Percentiles rank a stretch among this genome's conserved stretches.
Evolutionary conservation across 2,113 vertebrate genomes (phyloP).

Genomic region (Lonchura striata): DNA sequence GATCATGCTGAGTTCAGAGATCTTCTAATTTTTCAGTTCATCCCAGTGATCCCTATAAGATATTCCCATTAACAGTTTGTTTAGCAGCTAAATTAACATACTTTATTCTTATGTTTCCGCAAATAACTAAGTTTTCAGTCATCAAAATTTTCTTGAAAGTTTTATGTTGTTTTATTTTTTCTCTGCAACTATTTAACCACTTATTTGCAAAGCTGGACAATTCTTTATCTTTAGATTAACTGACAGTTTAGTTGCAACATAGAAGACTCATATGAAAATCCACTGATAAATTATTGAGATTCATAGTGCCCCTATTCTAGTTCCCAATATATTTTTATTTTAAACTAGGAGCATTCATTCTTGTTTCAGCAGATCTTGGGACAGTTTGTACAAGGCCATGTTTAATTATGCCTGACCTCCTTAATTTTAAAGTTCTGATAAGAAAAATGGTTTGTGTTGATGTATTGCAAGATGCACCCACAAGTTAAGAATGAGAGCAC

Average conservation of each 20-base stretch:
- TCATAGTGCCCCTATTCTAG: neutral
- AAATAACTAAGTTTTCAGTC: neutral
- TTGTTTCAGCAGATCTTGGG: neutral
- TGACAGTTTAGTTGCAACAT: neutral
- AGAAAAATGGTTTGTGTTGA: neutral
- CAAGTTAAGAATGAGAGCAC: neutral
- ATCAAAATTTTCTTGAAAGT: neutral
- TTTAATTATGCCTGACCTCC: neutral
- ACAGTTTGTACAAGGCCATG: neutral
- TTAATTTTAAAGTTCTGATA: neutral
- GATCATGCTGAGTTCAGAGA: neutral
- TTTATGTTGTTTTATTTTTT: neutral
- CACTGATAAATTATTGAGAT: neutral
- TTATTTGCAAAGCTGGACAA: neutral
- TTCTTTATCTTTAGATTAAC: neutral
- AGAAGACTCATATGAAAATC: neutral
- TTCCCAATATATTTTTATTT: neutral
- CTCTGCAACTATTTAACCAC: neutral
- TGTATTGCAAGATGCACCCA: neutral
- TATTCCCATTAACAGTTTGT: neutral
- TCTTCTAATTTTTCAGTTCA: neutral
- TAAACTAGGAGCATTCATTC: neutral
- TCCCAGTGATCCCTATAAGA: neutral
- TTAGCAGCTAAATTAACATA: neutral
- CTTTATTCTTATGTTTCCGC: neutral